Percentiles rank a stretch among this genome's conserved stretches.
Conservation (phyloP, 2,888 invertebrate species). For the Eucera pruinosa region DNA sequence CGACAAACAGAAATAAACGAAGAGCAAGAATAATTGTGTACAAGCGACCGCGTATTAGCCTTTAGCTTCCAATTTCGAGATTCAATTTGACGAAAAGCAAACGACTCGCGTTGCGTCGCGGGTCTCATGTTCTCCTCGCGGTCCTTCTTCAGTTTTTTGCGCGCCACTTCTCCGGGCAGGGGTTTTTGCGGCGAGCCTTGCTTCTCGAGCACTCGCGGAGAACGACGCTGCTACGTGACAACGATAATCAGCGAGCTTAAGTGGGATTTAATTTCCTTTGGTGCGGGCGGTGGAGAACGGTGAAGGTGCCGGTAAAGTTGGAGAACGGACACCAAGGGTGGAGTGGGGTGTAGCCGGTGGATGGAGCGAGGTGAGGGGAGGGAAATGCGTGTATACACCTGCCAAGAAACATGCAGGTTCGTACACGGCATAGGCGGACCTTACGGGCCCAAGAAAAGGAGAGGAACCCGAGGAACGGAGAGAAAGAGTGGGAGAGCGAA, state of each 20-base stretch:
- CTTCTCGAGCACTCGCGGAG: slow-evolving; percentile 56
- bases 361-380: slow-evolving; percentile 69
- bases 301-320: slow-evolving; percentile 47
- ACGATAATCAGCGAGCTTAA: slow-evolving; percentile 82
- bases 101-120: background rate
- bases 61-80: slow-evolving; percentile 28
- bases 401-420: slow-evolving; percentile 79
- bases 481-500: slow-evolving; percentile 17
- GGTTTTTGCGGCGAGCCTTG: slow-evolving; percentile 63
- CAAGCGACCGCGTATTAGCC: too few species aligned
- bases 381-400: slow-evolving; percentile 80
- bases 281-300: slow-evolving; percentile 78
- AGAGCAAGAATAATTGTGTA: background rate
- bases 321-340: slow-evolving; percentile 61
- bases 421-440: slow-evolving; percentile 73
- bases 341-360: slow-evolving; percentile 32
- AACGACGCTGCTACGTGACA: slow-evolving; percentile 79
- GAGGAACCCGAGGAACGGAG: slow-evolving; percentile 41
- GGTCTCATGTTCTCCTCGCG: background rate
- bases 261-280: slow-evolving; percentile 82
- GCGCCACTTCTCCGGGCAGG: slow-evolving; percentile 46
- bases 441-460: slow-evolving; percentile 46
- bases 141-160: slow-evolving; percentile 44
- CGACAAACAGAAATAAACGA: background rate
- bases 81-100: slow-evolving; percentile 53